These are phyloP conservation scores for Physocephala rufipes DNA, from an alignment of 2,888 invertebrate genomes.

Conservation along the genomic window DNA sequence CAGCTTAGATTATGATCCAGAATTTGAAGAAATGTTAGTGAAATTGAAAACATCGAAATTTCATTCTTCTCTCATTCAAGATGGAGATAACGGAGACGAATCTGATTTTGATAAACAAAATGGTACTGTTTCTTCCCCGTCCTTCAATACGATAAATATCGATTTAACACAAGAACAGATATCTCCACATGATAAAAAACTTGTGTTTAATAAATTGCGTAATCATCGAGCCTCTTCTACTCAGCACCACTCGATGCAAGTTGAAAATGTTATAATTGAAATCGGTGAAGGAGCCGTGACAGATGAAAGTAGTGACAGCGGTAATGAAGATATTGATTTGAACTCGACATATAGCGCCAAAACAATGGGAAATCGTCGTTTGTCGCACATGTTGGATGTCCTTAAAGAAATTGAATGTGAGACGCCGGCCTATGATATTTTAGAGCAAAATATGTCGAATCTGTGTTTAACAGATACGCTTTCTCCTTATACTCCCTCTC, in stretches of 20 bases:
- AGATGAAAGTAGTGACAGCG: conserved; percentile 12
- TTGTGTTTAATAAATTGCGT: neutral
- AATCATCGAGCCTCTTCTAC: neutral
- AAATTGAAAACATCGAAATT: conserved; percentile 13
- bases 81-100: neutral
- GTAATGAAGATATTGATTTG: conserved; percentile 24
- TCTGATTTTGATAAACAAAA: neutral
- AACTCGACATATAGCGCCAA: conserved; percentile 28
- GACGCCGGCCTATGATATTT: no score
- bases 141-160: neutral
- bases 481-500: conserved; percentile 8
- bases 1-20: conserved; percentile 20
- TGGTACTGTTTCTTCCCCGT: neutral
- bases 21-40: conserved; percentile 18
- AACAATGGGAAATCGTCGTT: conserved; percentile 21
- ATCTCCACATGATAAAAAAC: neutral
- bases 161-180: neutral
- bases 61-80: conserved; percentile 1
- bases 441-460: neutral
- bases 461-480: neutral
- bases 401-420: conserved; percentile 23
- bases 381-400: conserved; percentile 27
- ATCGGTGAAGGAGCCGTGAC: neutral
- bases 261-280: conserved; percentile 14
- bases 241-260: neutral